Base-by-base conservation (phyloP, 2,888 invertebrate species). In the Tipula confusa region DNA sequence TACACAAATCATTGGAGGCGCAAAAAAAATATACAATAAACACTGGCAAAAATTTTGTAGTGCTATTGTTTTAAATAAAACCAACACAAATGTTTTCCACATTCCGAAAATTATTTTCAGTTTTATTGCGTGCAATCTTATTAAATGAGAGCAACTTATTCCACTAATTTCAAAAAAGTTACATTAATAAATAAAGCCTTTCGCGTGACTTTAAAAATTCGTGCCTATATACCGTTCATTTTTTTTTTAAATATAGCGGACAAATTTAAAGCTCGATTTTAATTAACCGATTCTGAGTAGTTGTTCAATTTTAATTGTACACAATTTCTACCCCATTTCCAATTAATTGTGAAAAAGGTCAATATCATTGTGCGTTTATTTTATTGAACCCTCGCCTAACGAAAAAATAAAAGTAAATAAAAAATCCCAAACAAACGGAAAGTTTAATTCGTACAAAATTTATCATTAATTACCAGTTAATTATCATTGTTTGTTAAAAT, bases 401-500 rank as follows among this genome's bases (percentile, higher is more conserved):
- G 7, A 43, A n/a, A 7, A 64, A 64, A 64, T 24, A 64, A 2
- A 64, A 15, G 9, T 4, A 2, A 1, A 1, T 1, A 43, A 43
- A 64, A 64, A 64, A 24, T 64, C 64, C 24, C 7, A 64, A 64
- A 64, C 24, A 64, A 64, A 64, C 43, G 15, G 6, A 43, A 43
- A 43, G 43, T 64, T 64, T 64, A 24, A 64, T 64, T 64, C 64
- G 64, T 24, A 64, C 24, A 6, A 64, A 64, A 64, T 64, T 64
- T 64, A 64, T 64, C 64, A 64, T 64, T 64, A 64, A 64, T 64
- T 64, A 64, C 64, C 64, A 64, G 64, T 64, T 24, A 64, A 64
- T 64, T 64, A 64, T 64, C 64, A 64, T 64, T 64, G 64, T 64
- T 64, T 64, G 64, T 64, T 18, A 64, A 64, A 64, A 64, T 64